Evolutionary conservation across 2,888 invertebrate genomes (phyloP), one percentile per base, ranked within the genome.

Genomic region (Ectemnius lituratus): DNA sequence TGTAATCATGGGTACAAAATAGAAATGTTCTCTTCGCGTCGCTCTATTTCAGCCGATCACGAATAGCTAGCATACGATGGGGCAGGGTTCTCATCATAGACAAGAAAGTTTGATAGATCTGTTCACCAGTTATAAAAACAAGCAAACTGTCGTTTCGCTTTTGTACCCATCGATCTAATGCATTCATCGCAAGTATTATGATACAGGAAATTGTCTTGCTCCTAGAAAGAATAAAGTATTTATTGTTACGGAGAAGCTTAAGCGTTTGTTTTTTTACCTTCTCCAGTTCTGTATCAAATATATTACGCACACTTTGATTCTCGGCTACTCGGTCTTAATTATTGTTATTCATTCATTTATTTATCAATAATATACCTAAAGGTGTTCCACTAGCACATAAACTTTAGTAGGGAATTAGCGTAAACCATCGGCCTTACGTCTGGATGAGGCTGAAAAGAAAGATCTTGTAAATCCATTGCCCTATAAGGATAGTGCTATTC

Each of bases 371-470:
- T 81, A 83, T 52, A 52, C 52, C 75, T 84, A 88, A 86, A 68
- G 59, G 67, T 82, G 72, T 81, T 84, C 77, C 84, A 94, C 93
- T 94, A 94, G 92, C 94, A 94, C 92, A 95, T 93, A 92, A 95
- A 93, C 91, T 94, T 96, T 92, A 97, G 93, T 90, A 97, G 92
- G 70, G 96, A 94, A 91, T 96, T 97, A 85, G 98, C 98, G 92
- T 99, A 99, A 79, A 96, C 97, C 99, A 99, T 99, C 76, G 99
- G 98, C 92, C 97, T 97, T 78, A 99, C 97, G 91, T 98, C 95
- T 18, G 99, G 99, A 93, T 99, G 99, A 88, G 97, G 96, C 97
- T 98, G 93, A 78, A 86, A 88, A 27, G 27, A 27, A 16, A 16
- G 13, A 11, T 52, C 52, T 11, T 16, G 52, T 52, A 16, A 16